Evolutionary conservation across 2,113 vertebrate species (phyloP).

Genomic region (Seriola quinqueradiata): DNA sequence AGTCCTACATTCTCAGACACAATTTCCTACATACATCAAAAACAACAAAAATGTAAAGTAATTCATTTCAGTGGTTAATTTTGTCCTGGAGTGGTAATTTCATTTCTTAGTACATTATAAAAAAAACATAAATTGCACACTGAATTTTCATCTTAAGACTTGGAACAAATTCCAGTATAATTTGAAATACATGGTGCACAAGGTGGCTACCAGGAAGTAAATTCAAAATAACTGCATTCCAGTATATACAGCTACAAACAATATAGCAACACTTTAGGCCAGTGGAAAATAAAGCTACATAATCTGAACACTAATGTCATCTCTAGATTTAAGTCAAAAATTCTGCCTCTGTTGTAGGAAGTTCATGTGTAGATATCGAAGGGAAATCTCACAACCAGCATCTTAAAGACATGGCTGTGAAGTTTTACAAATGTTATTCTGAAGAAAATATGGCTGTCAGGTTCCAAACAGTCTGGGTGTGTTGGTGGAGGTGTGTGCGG

Average conservation of each 20-base stretch:
- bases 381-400: background rate
- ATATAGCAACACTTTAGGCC: background rate
- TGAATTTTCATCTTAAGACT: background rate
- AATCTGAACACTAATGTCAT: background rate
- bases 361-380: background rate
- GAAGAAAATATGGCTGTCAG: background rate
- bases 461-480: conserved; percentile 8
- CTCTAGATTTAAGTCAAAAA: background rate
- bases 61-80: no score
- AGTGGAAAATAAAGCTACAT: background rate
- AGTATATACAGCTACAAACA: background rate
- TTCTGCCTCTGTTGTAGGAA: background rate
- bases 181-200: background rate
- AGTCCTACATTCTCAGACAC: background rate
- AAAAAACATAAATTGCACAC: background rate
- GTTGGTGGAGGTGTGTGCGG: conserved; percentile 9
- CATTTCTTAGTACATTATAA: no score
- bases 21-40: background rate
- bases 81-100: no score
- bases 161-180: background rate
- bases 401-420: background rate
- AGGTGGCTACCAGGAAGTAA: background rate
- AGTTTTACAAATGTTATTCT: background rate
- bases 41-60: background rate
- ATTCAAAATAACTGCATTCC: no score